phyloP scores from a whole-genome alignment of 2,797 vertebrate genomes.

The Protosalanx chinensis region DNA sequence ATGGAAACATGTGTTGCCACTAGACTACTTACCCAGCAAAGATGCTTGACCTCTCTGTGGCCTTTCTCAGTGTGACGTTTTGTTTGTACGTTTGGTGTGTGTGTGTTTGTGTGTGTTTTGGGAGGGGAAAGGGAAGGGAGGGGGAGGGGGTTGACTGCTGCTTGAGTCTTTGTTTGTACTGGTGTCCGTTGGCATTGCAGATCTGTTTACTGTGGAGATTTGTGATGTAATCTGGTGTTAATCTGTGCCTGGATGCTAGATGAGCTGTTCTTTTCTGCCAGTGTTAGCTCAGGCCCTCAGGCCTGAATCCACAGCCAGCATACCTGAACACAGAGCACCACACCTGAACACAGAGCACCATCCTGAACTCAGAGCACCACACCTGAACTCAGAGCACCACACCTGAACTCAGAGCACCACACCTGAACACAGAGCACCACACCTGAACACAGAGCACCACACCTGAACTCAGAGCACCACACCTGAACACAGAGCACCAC shows the following conservation, averaged over 20 bases:
- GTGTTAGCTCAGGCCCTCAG: not conserved
- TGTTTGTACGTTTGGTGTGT: not conserved
- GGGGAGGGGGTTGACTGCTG: not conserved
- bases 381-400: too few species aligned
- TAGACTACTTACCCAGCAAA: not conserved
- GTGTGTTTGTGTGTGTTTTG: not conserved
- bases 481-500: too few species aligned
- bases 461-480: too few species aligned
- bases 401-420: too few species aligned
- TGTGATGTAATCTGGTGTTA: slow-evolving; percentile 61
- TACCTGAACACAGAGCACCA: too few species aligned
- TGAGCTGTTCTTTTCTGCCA: slow-evolving; percentile 23
- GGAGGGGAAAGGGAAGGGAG: not conserved
- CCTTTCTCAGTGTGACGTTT: not conserved
- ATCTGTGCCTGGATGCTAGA: slow-evolving; percentile 50
- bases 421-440: too few species aligned
- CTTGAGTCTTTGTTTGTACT: slow-evolving; percentile 12
- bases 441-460: too few species aligned
- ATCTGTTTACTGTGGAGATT: slow-evolving; percentile 46
- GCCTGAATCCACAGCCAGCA: too few species aligned
- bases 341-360: too few species aligned
- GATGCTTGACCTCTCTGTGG: slow-evolving; percentile 2
- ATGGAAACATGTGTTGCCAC: not conserved
- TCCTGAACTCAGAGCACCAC: too few species aligned
- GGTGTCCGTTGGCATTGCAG: slow-evolving; percentile 39